Conservation (phyloP, 2,797 vertebrate genomes). For the Lithobates pipiens region DNA sequence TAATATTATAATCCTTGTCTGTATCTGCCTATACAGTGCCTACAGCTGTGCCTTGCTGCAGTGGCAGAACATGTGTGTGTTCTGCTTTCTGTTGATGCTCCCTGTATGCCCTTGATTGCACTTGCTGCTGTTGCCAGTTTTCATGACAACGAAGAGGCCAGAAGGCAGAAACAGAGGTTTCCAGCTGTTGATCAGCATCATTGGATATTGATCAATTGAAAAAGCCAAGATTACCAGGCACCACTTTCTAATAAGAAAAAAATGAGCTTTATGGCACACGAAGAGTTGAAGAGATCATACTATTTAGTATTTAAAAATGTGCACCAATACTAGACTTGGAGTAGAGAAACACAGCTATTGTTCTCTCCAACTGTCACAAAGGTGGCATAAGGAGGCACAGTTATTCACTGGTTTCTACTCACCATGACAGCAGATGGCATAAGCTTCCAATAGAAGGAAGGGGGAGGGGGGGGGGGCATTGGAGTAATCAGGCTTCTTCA, state of each 20-base stretch:
- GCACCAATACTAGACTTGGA: background rate
- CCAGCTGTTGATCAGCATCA: background rate
- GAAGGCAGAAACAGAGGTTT: background rate
- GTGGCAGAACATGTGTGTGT: background rate
- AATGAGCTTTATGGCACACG: too few relatives aligned
- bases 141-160: background rate
- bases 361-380: background rate
- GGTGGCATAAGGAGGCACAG: background rate
- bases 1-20: background rate
- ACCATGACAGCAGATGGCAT: constrained; percentile 1
- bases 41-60: too few relatives aligned
- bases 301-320: background rate
- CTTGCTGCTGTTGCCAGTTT: background rate
- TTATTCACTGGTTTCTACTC: background rate
- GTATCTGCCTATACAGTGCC: background rate
- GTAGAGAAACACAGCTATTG: background rate
- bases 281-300: too few relatives aligned
- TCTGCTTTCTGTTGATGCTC: background rate
- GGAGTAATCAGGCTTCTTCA: background rate
- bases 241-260: too few relatives aligned
- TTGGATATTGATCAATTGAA: background rate
- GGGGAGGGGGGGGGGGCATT: background rate
- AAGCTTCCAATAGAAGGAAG: background rate
- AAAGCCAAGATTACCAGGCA: background rate
- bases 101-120: background rate